phyloP scores from a whole-genome alignment of 1,140 invertebrate genomes.

The Pogonus chalceus region DNA sequence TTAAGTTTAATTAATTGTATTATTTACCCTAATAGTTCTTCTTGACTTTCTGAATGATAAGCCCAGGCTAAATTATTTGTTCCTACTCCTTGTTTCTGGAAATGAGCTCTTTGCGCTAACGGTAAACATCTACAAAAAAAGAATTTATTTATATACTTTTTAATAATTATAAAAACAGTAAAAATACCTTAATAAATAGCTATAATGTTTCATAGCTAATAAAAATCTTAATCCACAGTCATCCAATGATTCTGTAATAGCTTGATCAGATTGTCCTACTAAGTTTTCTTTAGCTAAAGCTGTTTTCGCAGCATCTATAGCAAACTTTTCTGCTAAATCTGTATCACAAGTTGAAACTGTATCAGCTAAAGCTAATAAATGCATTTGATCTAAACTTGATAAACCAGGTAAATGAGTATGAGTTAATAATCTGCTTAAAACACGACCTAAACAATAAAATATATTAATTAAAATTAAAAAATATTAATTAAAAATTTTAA shows the following conservation, averaged over 20 bases:
- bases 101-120: constrained; percentile 69
- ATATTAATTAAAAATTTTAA: not conserved
- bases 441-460: constrained; percentile 40
- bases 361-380: constrained; percentile 91
- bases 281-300: constrained; percentile 59
- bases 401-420: constrained; percentile 94
- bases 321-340: constrained; percentile 75
- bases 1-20: not conserved
- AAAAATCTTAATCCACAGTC: constrained; percentile 95
- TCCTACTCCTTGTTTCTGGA: constrained; percentile 83
- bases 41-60: constrained; percentile 96
- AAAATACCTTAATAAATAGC: constrained; percentile 67
- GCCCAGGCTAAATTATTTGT: constrained; percentile 96
- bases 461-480: constrained; percentile 16
- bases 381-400: constrained; percentile 98
- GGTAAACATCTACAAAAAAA: constrained; percentile 66
- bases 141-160: not conserved
- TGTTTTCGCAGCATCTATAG: constrained; percentile 63
- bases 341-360: constrained; percentile 91
- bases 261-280: constrained; percentile 50
- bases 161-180: not conserved
- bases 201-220: constrained; percentile 95
- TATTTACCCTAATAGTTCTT: constrained; percentile 62
- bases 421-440: constrained; percentile 81
- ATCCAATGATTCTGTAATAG: constrained; percentile 77